Evolutionary conservation across 2,888 invertebrate genomes (phyloP).

Genomic region (Mythimna lalbum): DNA sequence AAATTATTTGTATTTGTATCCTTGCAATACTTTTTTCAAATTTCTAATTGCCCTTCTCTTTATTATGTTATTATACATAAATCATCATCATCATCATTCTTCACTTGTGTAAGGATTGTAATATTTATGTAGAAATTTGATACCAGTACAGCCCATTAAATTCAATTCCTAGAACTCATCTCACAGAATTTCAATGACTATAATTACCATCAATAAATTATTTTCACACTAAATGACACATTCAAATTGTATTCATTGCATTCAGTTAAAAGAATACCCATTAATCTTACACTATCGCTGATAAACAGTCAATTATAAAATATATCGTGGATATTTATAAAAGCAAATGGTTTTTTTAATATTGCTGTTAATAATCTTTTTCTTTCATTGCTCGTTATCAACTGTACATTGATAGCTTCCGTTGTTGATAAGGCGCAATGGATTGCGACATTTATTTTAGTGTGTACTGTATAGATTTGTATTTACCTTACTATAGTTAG

Average conservation of each 20-base stretch:
- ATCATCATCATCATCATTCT: no score
- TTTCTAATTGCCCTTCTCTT: no score
- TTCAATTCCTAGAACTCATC: conserved; percentile 18
- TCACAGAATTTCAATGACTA: conserved; percentile 30
- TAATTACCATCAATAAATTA: conserved; percentile 43
- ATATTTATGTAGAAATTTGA: not conserved
- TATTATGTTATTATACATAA: no score
- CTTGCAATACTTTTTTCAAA: not conserved
- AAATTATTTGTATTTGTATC: no score
- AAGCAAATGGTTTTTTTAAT: conserved; percentile 25
- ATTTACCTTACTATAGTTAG: conserved; percentile 29
- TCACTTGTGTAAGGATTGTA: not conserved
- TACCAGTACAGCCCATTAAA: not conserved
- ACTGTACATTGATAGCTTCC: conserved; percentile 43
- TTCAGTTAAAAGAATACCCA: conserved; percentile 74
- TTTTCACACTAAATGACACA: conserved; percentile 47
- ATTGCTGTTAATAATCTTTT: conserved; percentile 17
- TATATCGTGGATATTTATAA: conserved; percentile 58
- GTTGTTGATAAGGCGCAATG: conserved; percentile 47
- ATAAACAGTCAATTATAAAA: conserved; percentile 61
- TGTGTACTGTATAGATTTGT: conserved; percentile 41
- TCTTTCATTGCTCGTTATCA: conserved; percentile 46
- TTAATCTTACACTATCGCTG: conserved; percentile 77
- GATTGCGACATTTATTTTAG: conserved; percentile 45
- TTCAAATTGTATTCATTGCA: conserved; percentile 58